Percentiles rank a stretch among this genome's conserved stretches.
phyloP scores from a whole-genome alignment of 2,113 vertebrate species.

The Anolis carolinensis region DNA sequence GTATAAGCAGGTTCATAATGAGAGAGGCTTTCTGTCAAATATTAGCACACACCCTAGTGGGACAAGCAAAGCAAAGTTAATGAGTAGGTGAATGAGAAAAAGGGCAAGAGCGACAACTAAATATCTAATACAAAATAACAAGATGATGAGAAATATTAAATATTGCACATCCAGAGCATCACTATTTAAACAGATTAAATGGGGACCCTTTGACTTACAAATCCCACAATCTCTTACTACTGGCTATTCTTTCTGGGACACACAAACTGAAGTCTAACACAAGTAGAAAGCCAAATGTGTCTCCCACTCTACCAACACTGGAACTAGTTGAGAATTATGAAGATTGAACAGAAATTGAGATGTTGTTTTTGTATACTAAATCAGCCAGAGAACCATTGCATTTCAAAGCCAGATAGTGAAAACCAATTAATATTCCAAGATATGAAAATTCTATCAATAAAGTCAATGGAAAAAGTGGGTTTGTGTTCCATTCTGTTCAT shows the following conservation, averaged over 20 bases:
- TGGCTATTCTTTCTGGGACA: background rate
- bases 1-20: no score
- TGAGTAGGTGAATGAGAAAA: constrained; percentile 67
- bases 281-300: background rate
- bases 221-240: background rate
- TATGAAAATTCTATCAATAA: constrained; percentile 99
- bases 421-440: constrained; percentile 95
- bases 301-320: constrained; percentile 72
- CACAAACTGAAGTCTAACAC: background rate
- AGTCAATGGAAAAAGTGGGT: constrained; percentile 91
- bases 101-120: constrained; percentile 67
- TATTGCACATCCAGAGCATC: constrained; percentile 84
- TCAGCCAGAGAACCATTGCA: constrained; percentile 94
- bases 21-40: no score
- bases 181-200: constrained; percentile 62
- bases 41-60: constrained; percentile 77
- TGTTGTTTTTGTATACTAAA: constrained; percentile 99
- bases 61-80: constrained; percentile 81
- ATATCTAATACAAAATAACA: constrained; percentile 72
- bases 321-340: constrained; percentile 90
- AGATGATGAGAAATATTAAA: constrained; percentile 80
- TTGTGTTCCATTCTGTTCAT: background rate
- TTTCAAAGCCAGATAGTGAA: constrained; percentile 97
- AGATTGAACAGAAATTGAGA: constrained; percentile 98
- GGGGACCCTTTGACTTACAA: background rate